Evolutionary conservation across 2,113 vertebrate genomes (phyloP).

Genomic region (Chaetops frenatus): DNA sequence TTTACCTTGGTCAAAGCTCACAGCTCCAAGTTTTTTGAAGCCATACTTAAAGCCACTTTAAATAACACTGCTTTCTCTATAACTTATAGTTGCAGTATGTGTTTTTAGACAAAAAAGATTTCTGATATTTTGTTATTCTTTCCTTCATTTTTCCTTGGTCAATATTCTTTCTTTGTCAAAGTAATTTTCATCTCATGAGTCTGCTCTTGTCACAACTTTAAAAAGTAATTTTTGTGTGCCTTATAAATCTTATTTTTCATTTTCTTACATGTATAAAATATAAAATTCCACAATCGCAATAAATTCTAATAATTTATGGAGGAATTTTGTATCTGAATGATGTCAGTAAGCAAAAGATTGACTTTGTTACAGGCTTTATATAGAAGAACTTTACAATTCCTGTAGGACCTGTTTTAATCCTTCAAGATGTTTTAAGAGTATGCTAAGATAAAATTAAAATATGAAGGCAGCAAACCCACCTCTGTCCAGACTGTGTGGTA

Average conservation of each 20-base stretch:
- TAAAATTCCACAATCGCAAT: neutral
- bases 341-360: neutral
- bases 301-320: neutral
- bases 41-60: neutral
- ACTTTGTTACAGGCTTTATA: neutral
- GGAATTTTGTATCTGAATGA: neutral
- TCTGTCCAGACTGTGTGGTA: neutral
- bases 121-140: neutral
- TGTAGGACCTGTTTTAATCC: neutral
- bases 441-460: neutral
- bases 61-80: neutral
- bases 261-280: neutral
- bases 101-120: neutral
- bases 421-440: neutral
- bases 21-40: neutral
- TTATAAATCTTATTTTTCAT: neutral
- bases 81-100: neutral
- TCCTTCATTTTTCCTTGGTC: neutral
- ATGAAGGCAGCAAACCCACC: neutral
- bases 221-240: neutral
- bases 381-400: neutral
- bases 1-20: neutral
- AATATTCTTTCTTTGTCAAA: neutral
- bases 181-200: neutral
- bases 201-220: neutral